A percentile compares a stretch with the other conserved stretches of the same genome.
Evolutionary conservation across 2,888 invertebrate genomes (phyloP).

Genomic region (Auanema sp.): DNA sequence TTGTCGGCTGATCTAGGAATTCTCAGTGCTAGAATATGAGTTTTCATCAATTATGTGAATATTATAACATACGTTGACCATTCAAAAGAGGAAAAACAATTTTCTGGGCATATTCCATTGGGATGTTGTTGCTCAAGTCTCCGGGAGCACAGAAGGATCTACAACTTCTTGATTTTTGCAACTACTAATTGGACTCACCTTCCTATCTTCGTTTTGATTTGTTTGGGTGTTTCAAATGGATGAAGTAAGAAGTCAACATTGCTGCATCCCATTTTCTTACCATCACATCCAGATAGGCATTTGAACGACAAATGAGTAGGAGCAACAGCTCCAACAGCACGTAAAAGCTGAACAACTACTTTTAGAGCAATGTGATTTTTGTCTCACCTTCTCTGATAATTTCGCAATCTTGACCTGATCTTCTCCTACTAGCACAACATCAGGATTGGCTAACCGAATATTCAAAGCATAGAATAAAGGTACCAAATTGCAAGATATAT

Average conservation of each 20-base stretch:
- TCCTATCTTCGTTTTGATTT: slow-evolving; percentile 53
- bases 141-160: slow-evolving; percentile 58
- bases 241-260: slow-evolving; percentile 50
- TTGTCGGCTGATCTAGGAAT: slow-evolving; percentile 70
- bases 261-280: slow-evolving; percentile 46
- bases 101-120: slow-evolving; percentile 46
- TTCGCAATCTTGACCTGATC: slow-evolving; percentile 23
- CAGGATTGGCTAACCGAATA: slow-evolving; percentile 25
- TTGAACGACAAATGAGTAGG: slow-evolving; percentile 35
- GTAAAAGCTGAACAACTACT: slow-evolving; percentile 31
- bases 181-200: slow-evolving; percentile 11
- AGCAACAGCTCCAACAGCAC: slow-evolving; percentile 29
- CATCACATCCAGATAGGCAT: slow-evolving; percentile 47
- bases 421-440: slow-evolving; percentile 35
- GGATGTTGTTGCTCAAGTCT: slow-evolving; percentile 55
- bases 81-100: slow-evolving; percentile 52
- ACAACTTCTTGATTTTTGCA: neutral
- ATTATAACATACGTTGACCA: slow-evolving; percentile 13
- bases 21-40: slow-evolving; percentile 24
- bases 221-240: slow-evolving; percentile 56
- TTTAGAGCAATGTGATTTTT: neutral
- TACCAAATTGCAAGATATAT: slow-evolving; percentile 40
- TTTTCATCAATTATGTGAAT: neutral
- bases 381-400: slow-evolving; percentile 30
- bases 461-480: slow-evolving; percentile 45